These are phyloP conservation scores for Shinisaurus crocodilurus DNA, from an alignment of 2,113 vertebrate species.

Conservation along the genomic window DNA sequence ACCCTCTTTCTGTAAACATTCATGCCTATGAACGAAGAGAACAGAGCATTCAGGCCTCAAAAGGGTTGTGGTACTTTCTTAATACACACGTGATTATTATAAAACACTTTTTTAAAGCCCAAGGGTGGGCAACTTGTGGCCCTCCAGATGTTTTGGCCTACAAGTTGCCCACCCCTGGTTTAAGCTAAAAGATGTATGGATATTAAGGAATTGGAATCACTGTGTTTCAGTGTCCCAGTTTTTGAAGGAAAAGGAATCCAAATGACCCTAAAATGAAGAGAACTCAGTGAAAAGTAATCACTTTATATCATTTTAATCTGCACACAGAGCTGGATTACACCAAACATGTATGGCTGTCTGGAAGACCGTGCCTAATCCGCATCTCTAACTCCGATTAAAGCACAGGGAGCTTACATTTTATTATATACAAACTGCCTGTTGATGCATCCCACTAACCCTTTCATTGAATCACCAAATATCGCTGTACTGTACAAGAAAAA, in stretches of 20 bases:
- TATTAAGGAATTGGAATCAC: not conserved
- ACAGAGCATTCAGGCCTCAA: not conserved
- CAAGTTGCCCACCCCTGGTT: too few species aligned
- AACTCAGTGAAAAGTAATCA: not conserved
- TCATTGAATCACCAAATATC: not conserved
- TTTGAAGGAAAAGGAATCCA: not conserved
- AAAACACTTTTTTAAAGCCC: not conserved
- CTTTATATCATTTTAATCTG: conserved; percentile 3
- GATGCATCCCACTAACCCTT: not conserved
- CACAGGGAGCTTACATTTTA: not conserved
- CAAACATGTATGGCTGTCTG: not conserved
- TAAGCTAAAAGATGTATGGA: not conserved
- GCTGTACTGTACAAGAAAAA: not conserved
- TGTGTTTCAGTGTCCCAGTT: not conserved
- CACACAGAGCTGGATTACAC: not conserved
- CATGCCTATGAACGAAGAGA: not conserved
- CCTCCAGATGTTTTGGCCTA: too few species aligned
- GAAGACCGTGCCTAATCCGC: not conserved
- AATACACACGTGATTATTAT: not conserved
- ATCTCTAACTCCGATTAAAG: not conserved
- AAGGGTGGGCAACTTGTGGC: too few species aligned
- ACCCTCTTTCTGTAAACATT: not conserved
- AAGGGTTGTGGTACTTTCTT: not conserved
- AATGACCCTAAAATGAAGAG: not conserved
- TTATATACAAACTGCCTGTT: not conserved